Percentiles rank a stretch among this genome's conserved stretches.
Conservation (phyloP, 1,140 invertebrate species). For the Brachionus manjavacas region DNA sequence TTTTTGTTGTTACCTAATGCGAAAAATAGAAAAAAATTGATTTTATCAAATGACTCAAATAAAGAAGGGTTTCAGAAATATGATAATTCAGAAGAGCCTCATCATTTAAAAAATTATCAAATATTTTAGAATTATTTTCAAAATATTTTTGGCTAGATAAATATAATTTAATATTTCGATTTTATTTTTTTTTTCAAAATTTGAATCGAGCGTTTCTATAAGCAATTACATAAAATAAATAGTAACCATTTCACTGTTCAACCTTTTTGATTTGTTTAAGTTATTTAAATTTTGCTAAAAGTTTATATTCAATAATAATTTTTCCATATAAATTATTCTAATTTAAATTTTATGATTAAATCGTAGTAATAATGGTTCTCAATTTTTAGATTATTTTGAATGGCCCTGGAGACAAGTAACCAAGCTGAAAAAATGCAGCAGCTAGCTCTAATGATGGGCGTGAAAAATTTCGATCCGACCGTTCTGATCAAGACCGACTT, state of each 20-base stretch:
- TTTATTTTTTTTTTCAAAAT: neutral
- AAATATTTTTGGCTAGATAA: neutral
- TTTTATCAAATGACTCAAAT: neutral
- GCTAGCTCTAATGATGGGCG: neutral
- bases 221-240: neutral
- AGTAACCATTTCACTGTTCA: neutral
- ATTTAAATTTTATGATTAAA: neutral
- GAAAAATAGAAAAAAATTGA: neutral
- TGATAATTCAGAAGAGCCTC: neutral
- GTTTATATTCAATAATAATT: neutral
- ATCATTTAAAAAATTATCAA: neutral
- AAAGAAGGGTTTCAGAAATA: neutral
- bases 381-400: neutral
- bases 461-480: neutral
- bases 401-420: neutral
- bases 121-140: neutral
- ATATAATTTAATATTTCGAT: too few relatives aligned
- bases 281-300: neutral
- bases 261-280: neutral
- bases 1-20: neutral
- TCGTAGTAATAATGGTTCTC: neutral
- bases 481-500: neutral
- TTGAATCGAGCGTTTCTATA: neutral
- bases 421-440: conserved; percentile 14
- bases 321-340: neutral